Evolutionary conservation across 2,113 vertebrate species (phyloP), one percentile per base, ranked within the genome.

Genomic region (Glaucomys volans): DNA sequence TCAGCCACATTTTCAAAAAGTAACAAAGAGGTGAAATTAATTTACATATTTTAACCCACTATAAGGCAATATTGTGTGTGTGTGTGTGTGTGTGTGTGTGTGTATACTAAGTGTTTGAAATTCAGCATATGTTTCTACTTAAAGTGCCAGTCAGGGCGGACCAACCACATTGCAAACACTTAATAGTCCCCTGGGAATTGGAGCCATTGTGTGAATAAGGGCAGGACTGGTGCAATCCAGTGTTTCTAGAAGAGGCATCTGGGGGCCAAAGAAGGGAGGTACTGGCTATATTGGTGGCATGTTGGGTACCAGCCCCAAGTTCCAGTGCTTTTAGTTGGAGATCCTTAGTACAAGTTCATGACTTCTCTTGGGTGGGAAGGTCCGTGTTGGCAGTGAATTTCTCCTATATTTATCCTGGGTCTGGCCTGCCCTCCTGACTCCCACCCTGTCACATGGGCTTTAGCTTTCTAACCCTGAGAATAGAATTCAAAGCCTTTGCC

Each of bases 401-500:
- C 76, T 66, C 13, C 40, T 79, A 66, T 52, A 18, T 69, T 82
- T 90, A n/a, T 62, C 47, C 69, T 40, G 69, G n/a, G 12, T 28
- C 11, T 30, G 82, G 11, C 44, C 26, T 42, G n/a, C 28, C 16
- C 32, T n/a, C 6, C 32, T 54, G 85, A 37, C 40, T 86, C 37
- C 35, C 0, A 35, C 32, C 32, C 59, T 0, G 18, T 79, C 90
- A 6, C 28, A 24, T 18, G 37, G 17, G 16, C 69, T 59, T 59
- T 8, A 52, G 76, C 40, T 69, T 83, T 76, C 74, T 94, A 40
- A 69, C 54, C 74, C 69, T 26, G 77, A 42, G 79, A 94, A 52
- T 85, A 89, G 93, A 97, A 96, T 96, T 87, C 64, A 57, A 47
- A 95, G 62, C 24, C 1, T 80, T 42, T 75, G 20, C 42, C 77